These are phyloP conservation scores for Sinotaia quadrata DNA, from an alignment of 2,888 invertebrate genomes.

Conservation along the genomic window DNA sequence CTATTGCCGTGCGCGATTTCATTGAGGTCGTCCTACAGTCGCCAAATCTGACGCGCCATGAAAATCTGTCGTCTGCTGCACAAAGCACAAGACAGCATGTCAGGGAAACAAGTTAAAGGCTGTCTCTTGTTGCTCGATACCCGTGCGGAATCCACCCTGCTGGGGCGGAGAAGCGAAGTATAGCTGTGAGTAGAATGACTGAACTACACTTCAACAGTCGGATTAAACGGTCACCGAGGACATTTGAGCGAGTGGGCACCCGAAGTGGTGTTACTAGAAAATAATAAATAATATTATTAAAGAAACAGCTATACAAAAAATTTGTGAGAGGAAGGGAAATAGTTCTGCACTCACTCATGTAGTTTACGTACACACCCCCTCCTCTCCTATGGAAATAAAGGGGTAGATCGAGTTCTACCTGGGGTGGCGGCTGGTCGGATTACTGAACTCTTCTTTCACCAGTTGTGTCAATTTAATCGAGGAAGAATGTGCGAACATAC, in stretches of 20 bases:
- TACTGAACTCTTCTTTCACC: background rate
- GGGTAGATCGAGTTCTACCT: no score
- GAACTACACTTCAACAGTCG: background rate
- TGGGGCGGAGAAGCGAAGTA: background rate
- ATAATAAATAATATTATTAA: no score
- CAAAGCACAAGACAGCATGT: background rate
- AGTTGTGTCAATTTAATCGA: slow-evolving; percentile 17
- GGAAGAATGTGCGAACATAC: background rate
- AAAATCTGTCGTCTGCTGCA: slow-evolving; percentile 7
- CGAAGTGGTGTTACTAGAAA: no score
- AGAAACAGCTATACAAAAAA: no score
- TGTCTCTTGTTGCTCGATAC: slow-evolving; percentile 1
- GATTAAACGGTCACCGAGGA: slow-evolving; percentile 8
- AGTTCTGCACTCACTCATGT: no score
- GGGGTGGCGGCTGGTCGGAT: background rate
- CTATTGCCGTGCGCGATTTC: no score
- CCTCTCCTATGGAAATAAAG: no score
- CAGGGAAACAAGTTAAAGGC: background rate
- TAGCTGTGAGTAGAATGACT: background rate
- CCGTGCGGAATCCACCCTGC: background rate
- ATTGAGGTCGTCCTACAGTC: background rate
- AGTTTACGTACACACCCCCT: no score
- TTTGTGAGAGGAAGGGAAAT: no score
- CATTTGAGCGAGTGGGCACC: no score
- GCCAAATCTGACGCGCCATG: slow-evolving; percentile 8